Evolutionary conservation across 2,888 invertebrate species (phyloP), one percentile per base, ranked within the genome.

Genomic region (Ligdia adustata): DNA sequence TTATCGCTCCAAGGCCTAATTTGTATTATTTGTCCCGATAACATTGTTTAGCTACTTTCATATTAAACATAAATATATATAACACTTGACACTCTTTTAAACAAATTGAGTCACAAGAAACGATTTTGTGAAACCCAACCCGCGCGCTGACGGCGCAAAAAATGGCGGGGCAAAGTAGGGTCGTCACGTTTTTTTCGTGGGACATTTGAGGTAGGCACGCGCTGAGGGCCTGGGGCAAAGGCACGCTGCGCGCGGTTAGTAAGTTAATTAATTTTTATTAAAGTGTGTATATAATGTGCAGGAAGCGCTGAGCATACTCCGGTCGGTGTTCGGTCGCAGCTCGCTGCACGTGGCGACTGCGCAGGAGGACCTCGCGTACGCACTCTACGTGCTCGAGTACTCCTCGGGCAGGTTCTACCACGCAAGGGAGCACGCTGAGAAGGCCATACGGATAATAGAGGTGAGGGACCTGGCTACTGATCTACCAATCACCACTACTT

Each of bases 311-410:
- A 88, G 91, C 28, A 94, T 95, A 24, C 93, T 96, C 47, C 93
- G 93, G 64, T 85, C 91, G 39, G 93, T 97, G 66, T 97, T 97
- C 87, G 96, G 96, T 0, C 94, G 94, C 68, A 92, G 93, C 75
- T 97, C 97, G 83, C 93, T 98, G 55, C 95, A 95, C 79, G 95
- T 98, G 60, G 98, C 98, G 0, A 93, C 96, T 15, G 96, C 96
- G 15, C 95, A 97, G 79, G 98, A 98, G 85, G 98, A 98, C 87
- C 91, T 98, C 29, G 97, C 98, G 0, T 98, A 98, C 85, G 97
- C 97, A 32, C 93, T 96, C 6, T 98, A 98, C 79, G 97, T 98
- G 32, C 93, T 95, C 44, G 98, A 98, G 82, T 98, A 98, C 82
- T 96, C 95, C 67, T 94, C 96, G 0, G 97, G 98, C 0, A 92